phyloP scores from a whole-genome alignment of 30 jellyfish, hydroid and myxozoan genomes.

The Sanderia malayensis region DNA sequence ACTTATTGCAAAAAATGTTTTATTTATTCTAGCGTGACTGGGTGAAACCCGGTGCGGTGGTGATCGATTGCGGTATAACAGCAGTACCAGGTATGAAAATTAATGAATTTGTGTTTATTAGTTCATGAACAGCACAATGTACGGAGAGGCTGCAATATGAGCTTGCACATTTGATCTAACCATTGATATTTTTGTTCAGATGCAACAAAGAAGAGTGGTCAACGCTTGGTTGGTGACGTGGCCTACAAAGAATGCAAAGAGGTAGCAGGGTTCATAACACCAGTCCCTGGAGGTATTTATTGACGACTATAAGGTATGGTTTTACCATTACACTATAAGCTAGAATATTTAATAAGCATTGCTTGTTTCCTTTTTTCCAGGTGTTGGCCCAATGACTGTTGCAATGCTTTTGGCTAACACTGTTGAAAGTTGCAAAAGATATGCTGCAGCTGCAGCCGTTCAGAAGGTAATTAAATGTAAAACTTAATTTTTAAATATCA shows the following conservation, averaged over 20 bases:
- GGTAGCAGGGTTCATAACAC: constrained; percentile 93
- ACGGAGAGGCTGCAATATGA: no score
- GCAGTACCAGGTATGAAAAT: constrained; percentile 76
- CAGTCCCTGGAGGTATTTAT: constrained; percentile 98
- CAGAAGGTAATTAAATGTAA: constrained; percentile 38
- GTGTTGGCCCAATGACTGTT: constrained; percentile 99
- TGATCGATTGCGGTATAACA: constrained; percentile 97
- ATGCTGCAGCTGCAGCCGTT: constrained; percentile 44
- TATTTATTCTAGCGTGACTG: constrained; percentile 77
- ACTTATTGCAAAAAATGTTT: no score
- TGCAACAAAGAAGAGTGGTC: constrained; percentile 91
- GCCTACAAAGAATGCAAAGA: constrained; percentile 82
- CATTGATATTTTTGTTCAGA: no score
- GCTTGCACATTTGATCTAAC: no score
- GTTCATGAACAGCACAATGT: no score
- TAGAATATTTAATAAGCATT: no score
- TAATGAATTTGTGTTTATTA: no score
- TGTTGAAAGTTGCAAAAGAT: constrained; percentile 86
- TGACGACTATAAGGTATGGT: no score
- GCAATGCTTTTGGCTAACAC: constrained; percentile 94
- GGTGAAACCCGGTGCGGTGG: constrained; percentile 99
- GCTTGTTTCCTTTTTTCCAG: constrained; percentile 51
- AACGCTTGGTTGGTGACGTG: constrained; percentile 96
- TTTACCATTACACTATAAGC: no score
- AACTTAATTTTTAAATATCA: no score